Evolutionary conservation across 1,140 invertebrate species (phyloP), one percentile per base, ranked within the genome.

Genomic region (Oryctes rhinoceros): DNA sequence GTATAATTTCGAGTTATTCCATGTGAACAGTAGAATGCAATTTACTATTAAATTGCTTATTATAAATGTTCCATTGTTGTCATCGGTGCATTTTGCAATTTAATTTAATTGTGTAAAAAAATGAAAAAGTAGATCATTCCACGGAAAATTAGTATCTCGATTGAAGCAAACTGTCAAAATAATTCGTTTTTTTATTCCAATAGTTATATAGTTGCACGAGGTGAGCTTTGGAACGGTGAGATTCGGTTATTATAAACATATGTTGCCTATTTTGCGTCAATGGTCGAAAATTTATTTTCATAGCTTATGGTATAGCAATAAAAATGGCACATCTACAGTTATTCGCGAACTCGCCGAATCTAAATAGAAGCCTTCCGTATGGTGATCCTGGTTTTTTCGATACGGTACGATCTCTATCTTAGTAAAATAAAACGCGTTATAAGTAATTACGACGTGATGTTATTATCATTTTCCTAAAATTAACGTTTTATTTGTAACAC

Each of bases 301-400:
- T 44, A 37, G 39, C 13, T 37, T 15, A 74, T 15, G 71, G 24
- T 13, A 74, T 37, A 15, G 39, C 71, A 74, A 35, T 74, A 74
- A 74, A 74, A 74, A 44, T 74, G 30, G 71, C 71, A 74, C 39
- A 37, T 37, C 39, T 24, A 71, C 20, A 37, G 71, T 74, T 74
- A 74, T 74, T 37, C 30, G 1, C 6, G n/a, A n/a, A 44, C n/a
- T 74, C 39, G 13, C 71, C 15, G 24, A 24, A 30, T 37, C 39
- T 74, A 74, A 37, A 74, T 74, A 37, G 71, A 74, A 74, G 13
- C 39, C 15, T 59, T n/a, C n/a, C n/a, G n/a, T n/a, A n/a, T n/a
- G n/a, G n/a, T n/a, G n/a, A n/a, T n/a, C n/a, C n/a, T n/a, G n/a
- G n/a, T n/a, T 39, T 39, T 4, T 7, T 39, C 39, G 39, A 39